These are phyloP conservation scores for Hirundo rustica DNA, from an alignment of 2,797 vertebrate genomes.

Conservation along the genomic window DNA sequence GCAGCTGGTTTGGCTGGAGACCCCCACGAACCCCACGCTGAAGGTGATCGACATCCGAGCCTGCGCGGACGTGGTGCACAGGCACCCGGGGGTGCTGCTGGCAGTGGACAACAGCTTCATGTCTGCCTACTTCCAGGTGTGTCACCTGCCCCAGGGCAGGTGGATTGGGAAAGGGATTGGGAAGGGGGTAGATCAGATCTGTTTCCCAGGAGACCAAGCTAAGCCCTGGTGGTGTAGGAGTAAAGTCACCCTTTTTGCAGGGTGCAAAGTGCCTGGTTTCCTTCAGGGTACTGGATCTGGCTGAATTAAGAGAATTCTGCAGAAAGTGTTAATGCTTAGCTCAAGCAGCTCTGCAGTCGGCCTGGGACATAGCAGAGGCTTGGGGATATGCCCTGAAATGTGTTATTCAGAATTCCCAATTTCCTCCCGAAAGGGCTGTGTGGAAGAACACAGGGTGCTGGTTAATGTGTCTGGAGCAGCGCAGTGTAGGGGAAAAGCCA, in stretches of 20 bases:
- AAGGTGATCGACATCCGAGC: constrained; percentile 87
- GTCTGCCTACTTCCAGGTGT: constrained; percentile 95
- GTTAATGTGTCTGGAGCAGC: not conserved
- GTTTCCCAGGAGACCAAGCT: not conserved
- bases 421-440: not conserved
- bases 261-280: not conserved
- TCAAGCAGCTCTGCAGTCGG: not conserved
- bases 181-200: not conserved
- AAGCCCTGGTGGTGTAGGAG: not conserved
- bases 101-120: constrained; percentile 96
- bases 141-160: not conserved
- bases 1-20: constrained; percentile 95
- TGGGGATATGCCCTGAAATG: not conserved
- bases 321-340: not conserved
- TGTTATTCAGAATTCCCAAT: not conserved
- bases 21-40: constrained; percentile 89
- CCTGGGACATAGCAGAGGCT: not conserved
- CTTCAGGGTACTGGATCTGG: not conserved
- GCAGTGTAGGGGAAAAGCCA: not conserved
- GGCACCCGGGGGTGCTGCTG: constrained; percentile 82
- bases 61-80: constrained; percentile 81
- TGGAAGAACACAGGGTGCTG: not conserved
- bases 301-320: not conserved
- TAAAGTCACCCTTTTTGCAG: not conserved
- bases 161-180: not conserved